A percentile compares a stretch with the other conserved stretches of the same genome.
phyloP scores from a whole-genome alignment of 2,113 vertebrate genomes.

The Oostethus manadensis region DNA sequence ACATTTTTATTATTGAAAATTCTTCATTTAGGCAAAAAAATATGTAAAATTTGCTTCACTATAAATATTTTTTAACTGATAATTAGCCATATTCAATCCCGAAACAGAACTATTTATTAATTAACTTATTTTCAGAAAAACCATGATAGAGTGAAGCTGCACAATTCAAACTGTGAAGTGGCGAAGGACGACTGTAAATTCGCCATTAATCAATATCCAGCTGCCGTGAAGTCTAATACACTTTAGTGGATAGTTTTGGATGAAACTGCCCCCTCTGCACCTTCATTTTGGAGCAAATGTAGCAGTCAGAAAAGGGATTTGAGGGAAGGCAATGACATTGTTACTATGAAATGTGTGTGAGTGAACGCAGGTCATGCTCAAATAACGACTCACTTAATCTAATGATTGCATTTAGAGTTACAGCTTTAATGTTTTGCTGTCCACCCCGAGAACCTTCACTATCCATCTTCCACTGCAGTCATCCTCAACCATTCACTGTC shows the following conservation, averaged over 20 bases:
- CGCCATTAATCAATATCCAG: background rate
- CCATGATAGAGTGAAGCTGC: too few relatives aligned
- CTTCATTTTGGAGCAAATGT: background rate
- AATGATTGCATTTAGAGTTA: background rate
- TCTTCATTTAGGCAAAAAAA: too few relatives aligned
- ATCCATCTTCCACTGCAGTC: background rate
- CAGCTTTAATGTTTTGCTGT: background rate
- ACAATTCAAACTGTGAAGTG: too few relatives aligned
- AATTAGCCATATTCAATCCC: too few relatives aligned
- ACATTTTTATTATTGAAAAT: too few relatives aligned
- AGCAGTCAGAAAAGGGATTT: background rate
- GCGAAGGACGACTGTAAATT: background rate
- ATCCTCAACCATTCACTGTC: background rate
- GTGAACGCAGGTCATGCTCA: background rate
- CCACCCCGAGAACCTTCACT: background rate
- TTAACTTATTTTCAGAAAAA: too few relatives aligned
- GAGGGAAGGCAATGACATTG: background rate
- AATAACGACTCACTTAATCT: background rate
- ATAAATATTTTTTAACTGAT: too few relatives aligned
- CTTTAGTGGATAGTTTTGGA: background rate
- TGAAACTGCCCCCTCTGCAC: slow-evolving; percentile 1
- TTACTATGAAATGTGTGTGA: background rate
- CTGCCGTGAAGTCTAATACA: background rate
- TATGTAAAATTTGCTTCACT: too few relatives aligned
- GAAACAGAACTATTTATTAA: too few relatives aligned